phyloP scores from a whole-genome alignment of 2,888 invertebrate species.

The Archips crataeganus region DNA sequence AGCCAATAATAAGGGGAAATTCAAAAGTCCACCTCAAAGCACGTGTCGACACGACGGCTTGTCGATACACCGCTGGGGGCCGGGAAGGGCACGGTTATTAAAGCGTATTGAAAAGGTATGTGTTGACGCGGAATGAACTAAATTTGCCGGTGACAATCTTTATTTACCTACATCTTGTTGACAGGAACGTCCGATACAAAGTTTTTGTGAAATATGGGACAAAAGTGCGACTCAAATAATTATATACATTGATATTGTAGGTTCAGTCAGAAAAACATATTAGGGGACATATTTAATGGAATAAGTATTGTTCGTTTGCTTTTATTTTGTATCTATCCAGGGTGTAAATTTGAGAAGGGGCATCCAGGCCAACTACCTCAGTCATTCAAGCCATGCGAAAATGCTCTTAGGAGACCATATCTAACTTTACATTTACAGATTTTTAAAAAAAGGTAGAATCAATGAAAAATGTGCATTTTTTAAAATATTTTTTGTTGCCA shows the following conservation, averaged over 20 bases:
- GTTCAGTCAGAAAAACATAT: not conserved
- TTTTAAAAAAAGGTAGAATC: no score
- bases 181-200: constrained; percentile 12
- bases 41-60: constrained; percentile 17
- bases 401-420: no score
- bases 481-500: no score
- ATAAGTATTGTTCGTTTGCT: no score
- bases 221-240: not conserved
- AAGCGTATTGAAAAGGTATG: constrained; percentile 33
- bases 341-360: no score
- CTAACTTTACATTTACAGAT: no score
- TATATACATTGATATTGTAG: not conserved
- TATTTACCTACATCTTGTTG: constrained; percentile 36
- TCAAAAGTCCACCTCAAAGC: constrained; percentile 3
- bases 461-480: no score
- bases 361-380: no score
- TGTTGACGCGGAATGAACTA: constrained; percentile 27
- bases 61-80: constrained; percentile 18
- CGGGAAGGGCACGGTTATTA: constrained; percentile 13
- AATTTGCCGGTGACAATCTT: constrained; percentile 24
- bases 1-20: not conserved
- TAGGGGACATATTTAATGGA: not conserved
- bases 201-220: not conserved
- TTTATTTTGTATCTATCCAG: no score
- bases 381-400: no score